Percentiles rank a stretch among this genome's conserved stretches.
These are phyloP conservation scores for Macrochelys suwanniensis DNA, from an alignment of 2,797 vertebrate genomes.

Conservation along the genomic window DNA sequence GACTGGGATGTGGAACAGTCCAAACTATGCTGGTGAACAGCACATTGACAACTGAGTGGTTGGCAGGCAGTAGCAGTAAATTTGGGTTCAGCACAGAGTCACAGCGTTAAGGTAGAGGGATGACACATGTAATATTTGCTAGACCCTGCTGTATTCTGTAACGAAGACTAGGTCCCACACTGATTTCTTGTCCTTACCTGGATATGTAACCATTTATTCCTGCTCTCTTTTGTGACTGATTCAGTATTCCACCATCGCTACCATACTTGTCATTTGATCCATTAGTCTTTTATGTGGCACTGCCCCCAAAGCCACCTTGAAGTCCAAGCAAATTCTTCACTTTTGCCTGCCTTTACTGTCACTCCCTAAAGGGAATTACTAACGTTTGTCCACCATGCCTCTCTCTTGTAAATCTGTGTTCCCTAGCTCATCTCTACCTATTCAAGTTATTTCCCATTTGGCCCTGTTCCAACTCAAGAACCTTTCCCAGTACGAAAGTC, in stretches of 20 bases:
- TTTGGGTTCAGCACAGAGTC: background rate
- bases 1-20: background rate
- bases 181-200: background rate
- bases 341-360: background rate
- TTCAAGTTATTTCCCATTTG: background rate
- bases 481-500: background rate
- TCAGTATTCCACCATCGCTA: background rate
- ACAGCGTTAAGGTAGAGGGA: background rate
- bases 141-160: background rate
- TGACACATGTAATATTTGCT: background rate
- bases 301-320: background rate
- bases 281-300: background rate
- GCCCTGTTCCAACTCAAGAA: background rate
- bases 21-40: background rate
- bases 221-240: background rate
- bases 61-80: background rate
- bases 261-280: background rate
- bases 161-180: background rate
- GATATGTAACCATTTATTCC: background rate
- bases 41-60: background rate
- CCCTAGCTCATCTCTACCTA: background rate
- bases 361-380: background rate
- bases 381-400: background rate
- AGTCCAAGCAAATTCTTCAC: background rate
- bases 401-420: background rate